Evolutionary conservation across 2,797 vertebrate genomes (phyloP).

Genomic region (Taeniopygia guttata): DNA sequence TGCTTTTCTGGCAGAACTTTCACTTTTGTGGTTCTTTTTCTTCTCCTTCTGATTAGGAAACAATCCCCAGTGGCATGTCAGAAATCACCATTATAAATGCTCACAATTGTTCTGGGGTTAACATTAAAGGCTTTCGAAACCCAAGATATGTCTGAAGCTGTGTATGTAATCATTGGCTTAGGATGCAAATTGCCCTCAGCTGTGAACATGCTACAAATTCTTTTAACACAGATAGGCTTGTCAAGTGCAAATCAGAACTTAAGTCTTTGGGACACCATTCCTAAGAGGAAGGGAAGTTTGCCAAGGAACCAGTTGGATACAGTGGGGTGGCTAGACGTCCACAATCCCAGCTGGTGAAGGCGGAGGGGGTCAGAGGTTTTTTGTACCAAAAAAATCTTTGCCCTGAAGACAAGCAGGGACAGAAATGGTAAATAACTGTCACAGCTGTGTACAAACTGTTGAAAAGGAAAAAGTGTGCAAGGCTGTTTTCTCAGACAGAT

Average conservation of each 20-base stretch:
- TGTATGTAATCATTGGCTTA: background rate
- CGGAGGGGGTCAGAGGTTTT: background rate
- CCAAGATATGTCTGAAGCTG: background rate
- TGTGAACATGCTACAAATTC: background rate
- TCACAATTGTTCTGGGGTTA: conserved; percentile 33
- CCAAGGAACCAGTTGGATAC: background rate
- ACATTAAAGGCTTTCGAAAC: conserved; percentile 45
- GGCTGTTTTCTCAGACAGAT: background rate
- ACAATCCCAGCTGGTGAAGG: background rate
- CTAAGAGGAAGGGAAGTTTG: background rate
- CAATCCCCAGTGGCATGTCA: conserved; percentile 37
- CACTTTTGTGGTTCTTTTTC: conserved; percentile 47
- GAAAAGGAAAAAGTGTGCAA: background rate
- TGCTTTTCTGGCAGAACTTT: conserved; percentile 65
- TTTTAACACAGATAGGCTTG: background rate
- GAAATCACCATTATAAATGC: conserved; percentile 32
- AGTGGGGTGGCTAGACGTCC: background rate
- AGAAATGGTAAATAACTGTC: background rate
- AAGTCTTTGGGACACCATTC: background rate
- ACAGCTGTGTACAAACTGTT: background rate
- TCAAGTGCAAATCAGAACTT: conserved; percentile 6
- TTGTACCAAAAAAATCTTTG: background rate
- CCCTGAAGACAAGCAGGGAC: background rate
- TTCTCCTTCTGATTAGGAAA: conserved; percentile 68
- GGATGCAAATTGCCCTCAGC: background rate